Evolutionary conservation across 2,113 vertebrate genomes (phyloP), one percentile per base, ranked within the genome.

Genomic region (Pollachius pollachius): DNA sequence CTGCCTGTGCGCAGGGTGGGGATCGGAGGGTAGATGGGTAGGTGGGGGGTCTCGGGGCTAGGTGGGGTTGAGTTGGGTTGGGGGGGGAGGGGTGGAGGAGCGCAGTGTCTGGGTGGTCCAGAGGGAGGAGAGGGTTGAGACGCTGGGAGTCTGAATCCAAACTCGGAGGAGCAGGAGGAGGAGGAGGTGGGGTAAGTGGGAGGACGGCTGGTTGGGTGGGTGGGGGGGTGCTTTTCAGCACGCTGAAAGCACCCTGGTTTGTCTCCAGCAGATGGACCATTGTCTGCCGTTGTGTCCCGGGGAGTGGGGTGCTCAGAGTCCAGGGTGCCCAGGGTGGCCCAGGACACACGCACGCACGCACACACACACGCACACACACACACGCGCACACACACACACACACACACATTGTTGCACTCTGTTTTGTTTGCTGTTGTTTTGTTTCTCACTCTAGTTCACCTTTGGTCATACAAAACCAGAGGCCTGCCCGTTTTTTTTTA

Each of bases 261-360:
- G 78, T 88, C 85, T 81, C 77, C 73, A 85, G 89, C 91, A 94
- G 93, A 94, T 92, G 91, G 91, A 91, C 86, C 79, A 91, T 88
- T 92, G 89, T 88, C 76, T 84, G 74, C 18, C 54, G 54, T 62
- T 34, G 81, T 84, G 83, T 87, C 84, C 60, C 70, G 84, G 78
- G 78, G 89, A 91, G 79, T 89, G 89, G 82, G 83, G 82, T 84
- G 67, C 54, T 79, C 11, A 74, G 73, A 79, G 79, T 21, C 67
- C 75, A 67, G 72, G 62, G 11, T 73, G 79, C 74, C 65, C 77
- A 57, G 58, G 80, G 81, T 85, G 79, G 74, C 84, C 81, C 62
- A 68, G 5, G 73, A 30, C 30, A 30, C 30, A 30, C 30, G 3
- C 30, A 30, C 30, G 3, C 30, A 30, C 52, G 4, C 52, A 54